Evolutionary conservation across 2,113 vertebrate genomes (phyloP), one percentile per base, ranked within the genome.

Genomic region (Myocastor coypus): DNA sequence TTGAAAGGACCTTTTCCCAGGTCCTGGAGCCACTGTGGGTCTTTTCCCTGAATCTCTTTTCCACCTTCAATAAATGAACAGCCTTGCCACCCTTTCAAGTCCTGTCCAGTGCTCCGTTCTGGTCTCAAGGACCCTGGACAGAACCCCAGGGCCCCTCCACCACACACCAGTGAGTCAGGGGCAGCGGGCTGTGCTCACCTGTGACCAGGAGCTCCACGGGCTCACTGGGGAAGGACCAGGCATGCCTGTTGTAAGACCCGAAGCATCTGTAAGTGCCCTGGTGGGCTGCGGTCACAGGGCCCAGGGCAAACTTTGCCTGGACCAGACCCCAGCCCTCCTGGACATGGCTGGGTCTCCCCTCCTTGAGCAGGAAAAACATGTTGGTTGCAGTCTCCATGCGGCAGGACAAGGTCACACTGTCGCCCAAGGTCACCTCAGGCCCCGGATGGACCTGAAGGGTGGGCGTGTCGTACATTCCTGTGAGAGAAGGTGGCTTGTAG

Each of bases 401-500:
- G n/a, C 98, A 98, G 0, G 0, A 32, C 78, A 98, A 94, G 69
- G 92, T 96, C 64, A 97, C 92, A 0, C 52, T 52, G 30, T 82
- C 83, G 34, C 94, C 95, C 2, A 59, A 9, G n/a, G 2, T 2
- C 68, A 97, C 94, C 19, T 63, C 16, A 0, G 89, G 28, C 30
- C 89, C 26, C 0, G 94, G 97, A 7, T 82, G 89, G 46, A 96
- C 64, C 0, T 46, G 69, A 26, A 98, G 95, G 0, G 42, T 78
- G 83, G 97, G 97, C 0, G 61, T 95, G 78, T 96, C 95, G 11
- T 97, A 96, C 71, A 97, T 24, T 16, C 89, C 97, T 98, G 91
- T 6, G n/a, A 68, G 83, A 73, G 75, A 87, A 90, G 40, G 63
- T 0, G 26, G 30, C 2, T 19, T 34, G 16, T 37, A 5, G 40